phyloP scores from a whole-genome alignment of 2,888 invertebrate genomes.

The Callyntrura guangdongensis region DNA sequence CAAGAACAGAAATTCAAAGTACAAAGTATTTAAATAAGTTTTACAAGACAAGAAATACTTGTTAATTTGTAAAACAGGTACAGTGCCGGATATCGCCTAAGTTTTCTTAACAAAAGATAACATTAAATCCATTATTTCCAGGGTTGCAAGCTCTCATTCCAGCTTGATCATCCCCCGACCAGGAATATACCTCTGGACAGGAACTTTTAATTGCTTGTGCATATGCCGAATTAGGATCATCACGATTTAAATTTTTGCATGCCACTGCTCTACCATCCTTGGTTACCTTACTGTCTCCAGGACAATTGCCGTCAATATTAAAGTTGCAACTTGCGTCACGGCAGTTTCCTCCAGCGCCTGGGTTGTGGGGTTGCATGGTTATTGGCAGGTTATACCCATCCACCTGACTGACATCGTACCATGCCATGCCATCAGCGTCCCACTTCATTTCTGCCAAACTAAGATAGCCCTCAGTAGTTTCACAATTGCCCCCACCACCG shows the following conservation, averaged over 20 bases:
- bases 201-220: slow-evolving; percentile 55
- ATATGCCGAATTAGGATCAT: slow-evolving; percentile 68
- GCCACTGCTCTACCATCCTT: slow-evolving; percentile 61
- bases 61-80: too few relatives aligned
- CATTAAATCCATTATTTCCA: slow-evolving; percentile 77
- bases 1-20: too few relatives aligned
- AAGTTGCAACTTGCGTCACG: slow-evolving; percentile 59
- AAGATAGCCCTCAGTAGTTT: slow-evolving; percentile 69
- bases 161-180: slow-evolving; percentile 70
- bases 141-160: slow-evolving; percentile 76
- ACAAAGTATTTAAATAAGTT: too few relatives aligned
- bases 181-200: slow-evolving; percentile 73
- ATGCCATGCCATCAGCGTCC: slow-evolving; percentile 70
- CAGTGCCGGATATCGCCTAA: too few relatives aligned
- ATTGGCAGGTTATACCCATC: slow-evolving; percentile 75
- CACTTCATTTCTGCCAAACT: slow-evolving; percentile 75
- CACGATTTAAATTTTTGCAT: slow-evolving; percentile 63
- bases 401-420: slow-evolving; percentile 77
- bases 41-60: too few relatives aligned
- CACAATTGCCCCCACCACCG: slow-evolving; percentile 64
- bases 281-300: slow-evolving; percentile 27
- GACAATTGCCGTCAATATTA: slow-evolving; percentile 63
- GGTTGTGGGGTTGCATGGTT: slow-evolving; percentile 69
- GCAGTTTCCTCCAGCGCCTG: slow-evolving; percentile 73
- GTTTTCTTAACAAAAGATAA: too few relatives aligned